Percentiles rank a stretch among this genome's conserved stretches.
phyloP scores from a whole-genome alignment of 2,113 vertebrate genomes.

The Hippocampus barbouri region DNA sequence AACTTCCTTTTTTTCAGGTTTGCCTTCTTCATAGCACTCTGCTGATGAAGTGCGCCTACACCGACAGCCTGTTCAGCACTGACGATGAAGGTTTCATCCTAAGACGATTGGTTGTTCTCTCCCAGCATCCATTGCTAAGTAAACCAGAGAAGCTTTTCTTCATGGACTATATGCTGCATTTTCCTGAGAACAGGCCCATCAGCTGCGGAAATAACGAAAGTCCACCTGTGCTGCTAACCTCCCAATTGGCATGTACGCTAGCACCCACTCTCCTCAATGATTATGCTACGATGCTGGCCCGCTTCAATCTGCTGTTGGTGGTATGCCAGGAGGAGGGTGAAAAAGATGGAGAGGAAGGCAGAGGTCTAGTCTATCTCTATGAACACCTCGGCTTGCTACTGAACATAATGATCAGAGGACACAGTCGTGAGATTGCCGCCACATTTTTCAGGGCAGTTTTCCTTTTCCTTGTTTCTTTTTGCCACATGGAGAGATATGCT shows the following conservation, averaged over 20 bases:
- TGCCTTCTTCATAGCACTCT: constrained; percentile 77
- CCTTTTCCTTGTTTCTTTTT: constrained; percentile 75
- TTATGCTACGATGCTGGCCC: constrained; percentile 72
- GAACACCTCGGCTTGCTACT: constrained; percentile 73
- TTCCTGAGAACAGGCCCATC: constrained; percentile 85
- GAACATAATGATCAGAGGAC: constrained; percentile 65
- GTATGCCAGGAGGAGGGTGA: constrained; percentile 76
- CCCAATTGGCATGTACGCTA: constrained; percentile 66
- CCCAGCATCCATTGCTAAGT: constrained; percentile 79
- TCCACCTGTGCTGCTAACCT: constrained; percentile 77
- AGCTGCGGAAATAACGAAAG: constrained; percentile 72
- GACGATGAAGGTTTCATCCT: constrained; percentile 84
- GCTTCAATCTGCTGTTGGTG: constrained; percentile 78
- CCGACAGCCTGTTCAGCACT: constrained; percentile 82
- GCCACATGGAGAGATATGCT: constrained; percentile 52
- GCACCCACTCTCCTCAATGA: constrained; percentile 81
- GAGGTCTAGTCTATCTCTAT: constrained; percentile 68
- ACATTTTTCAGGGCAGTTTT: constrained; percentile 79
- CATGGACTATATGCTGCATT: constrained; percentile 80
- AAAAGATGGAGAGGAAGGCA: constrained; percentile 62
- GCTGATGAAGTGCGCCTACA: constrained; percentile 82
- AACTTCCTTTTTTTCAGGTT: constrained; percentile 31
- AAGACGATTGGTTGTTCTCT: constrained; percentile 75
- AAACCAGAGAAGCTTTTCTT: constrained; percentile 77
- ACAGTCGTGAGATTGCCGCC: constrained; percentile 58